Evolutionary conservation across 2,888 invertebrate genomes (phyloP).

Genomic region (Endomychus coccineus): DNA sequence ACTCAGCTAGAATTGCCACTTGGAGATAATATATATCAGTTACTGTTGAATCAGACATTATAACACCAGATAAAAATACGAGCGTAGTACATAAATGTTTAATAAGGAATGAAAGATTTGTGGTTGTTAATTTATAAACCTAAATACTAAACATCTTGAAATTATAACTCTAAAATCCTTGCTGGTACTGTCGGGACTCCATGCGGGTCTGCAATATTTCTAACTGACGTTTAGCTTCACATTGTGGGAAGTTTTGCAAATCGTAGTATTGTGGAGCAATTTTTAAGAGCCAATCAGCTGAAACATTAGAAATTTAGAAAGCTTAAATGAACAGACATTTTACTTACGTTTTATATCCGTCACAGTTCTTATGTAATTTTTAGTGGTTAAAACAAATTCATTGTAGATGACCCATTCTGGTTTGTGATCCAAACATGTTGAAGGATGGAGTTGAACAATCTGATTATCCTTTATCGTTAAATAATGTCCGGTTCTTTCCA

Average conservation of each 20-base stretch:
- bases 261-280: conserved; percentile 99
- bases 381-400: conserved; percentile 98
- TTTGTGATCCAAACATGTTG: conserved; percentile 97
- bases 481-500: conserved; percentile 97
- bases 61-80: too few species aligned
- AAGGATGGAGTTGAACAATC: conserved; percentile 96
- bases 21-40: too few species aligned
- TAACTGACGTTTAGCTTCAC: conserved; percentile 91
- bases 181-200: conserved; percentile 78
- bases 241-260: conserved; percentile 93
- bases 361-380: conserved; percentile 98
- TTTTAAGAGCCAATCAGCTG: conserved; percentile 90
- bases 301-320: conserved; percentile 18
- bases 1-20: too few species aligned
- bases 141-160: too few species aligned
- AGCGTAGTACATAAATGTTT: too few species aligned
- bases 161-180: conserved; percentile 12
- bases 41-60: too few species aligned
- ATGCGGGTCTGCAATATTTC: conserved; percentile 80
- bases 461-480: conserved; percentile 99
- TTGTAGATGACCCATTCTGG: conserved; percentile 99
- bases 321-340: too few species aligned
- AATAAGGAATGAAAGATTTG: too few species aligned
- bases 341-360: conserved; percentile 96
- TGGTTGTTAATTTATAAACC: too few species aligned